Percentiles rank a stretch among this genome's conserved stretches.
These are phyloP conservation scores for Anguilla japonica DNA, from an alignment of 2,113 vertebrate species.

Conservation along the genomic window DNA sequence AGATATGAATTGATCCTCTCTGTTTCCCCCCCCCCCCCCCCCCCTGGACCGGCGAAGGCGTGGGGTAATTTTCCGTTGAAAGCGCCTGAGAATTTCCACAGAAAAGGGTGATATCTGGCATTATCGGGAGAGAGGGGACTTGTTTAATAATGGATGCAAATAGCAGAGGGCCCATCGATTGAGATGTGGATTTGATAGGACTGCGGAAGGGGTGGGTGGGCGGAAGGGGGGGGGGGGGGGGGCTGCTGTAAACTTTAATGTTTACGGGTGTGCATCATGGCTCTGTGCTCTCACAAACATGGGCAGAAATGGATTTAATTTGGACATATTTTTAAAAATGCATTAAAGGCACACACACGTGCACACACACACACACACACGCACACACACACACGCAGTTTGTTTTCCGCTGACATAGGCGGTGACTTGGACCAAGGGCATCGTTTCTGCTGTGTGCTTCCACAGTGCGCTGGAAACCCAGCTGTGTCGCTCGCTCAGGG, in stretches of 20 bases:
- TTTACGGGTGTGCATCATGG: slow-evolving; percentile 61
- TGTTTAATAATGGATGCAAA: slow-evolving; percentile 68
- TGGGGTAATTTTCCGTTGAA: not conserved
- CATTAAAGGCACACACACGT: slow-evolving; percentile 17
- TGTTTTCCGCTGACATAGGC: not conserved
- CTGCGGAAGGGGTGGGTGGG: slow-evolving; percentile 58
- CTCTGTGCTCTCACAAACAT: slow-evolving; percentile 65
- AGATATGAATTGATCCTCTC: slow-evolving; percentile 65
- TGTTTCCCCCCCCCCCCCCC: too few relatives aligned
- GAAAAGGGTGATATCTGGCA: slow-evolving; percentile 48
- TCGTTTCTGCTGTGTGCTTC: not conserved
- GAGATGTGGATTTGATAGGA: slow-evolving; percentile 74
- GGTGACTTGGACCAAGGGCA: not conserved
- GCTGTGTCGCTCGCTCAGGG: not conserved
- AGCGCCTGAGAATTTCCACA: slow-evolving; percentile 32
- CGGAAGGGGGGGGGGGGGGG: slow-evolving; percentile 59
- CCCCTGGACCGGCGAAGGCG: not conserved
- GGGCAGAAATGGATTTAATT: slow-evolving; percentile 36
- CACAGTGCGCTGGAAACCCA: not conserved
- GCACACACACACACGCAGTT: not conserved
- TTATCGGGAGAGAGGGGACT: slow-evolving; percentile 55
- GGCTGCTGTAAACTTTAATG: slow-evolving; percentile 75
- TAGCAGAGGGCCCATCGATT: slow-evolving; percentile 67
- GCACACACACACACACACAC: slow-evolving; percentile 31
- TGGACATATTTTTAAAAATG: slow-evolving; percentile 60